These are phyloP conservation scores for Toxotes jaculatrix DNA, from an alignment of 2,113 vertebrate species.

Conservation along the genomic window DNA sequence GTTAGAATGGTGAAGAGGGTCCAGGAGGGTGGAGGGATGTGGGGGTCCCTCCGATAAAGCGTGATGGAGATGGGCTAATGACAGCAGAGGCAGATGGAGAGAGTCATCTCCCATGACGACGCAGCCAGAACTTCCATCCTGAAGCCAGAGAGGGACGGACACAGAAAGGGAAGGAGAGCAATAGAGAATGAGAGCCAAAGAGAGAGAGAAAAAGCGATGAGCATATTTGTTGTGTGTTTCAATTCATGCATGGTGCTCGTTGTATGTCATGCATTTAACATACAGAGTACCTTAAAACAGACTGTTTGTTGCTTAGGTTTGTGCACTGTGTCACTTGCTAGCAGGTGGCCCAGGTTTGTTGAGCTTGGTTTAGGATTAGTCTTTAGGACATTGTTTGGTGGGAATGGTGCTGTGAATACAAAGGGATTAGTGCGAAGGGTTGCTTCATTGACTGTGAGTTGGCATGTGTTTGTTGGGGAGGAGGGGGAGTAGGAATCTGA, in stretches of 20 bases:
- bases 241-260: not conserved
- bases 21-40: slow-evolving; percentile 46
- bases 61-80: slow-evolving; percentile 78
- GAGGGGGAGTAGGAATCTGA: slow-evolving; percentile 55
- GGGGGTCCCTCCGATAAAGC: slow-evolving; percentile 75
- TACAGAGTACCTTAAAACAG: slow-evolving; percentile 21
- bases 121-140: slow-evolving; percentile 60
- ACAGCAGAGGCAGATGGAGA: slow-evolving; percentile 82
- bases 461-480: slow-evolving; percentile 49
- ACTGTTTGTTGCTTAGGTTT: slow-evolving; percentile 7
- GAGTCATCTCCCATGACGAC: slow-evolving; percentile 73
- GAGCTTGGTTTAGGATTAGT: slow-evolving; percentile 77
- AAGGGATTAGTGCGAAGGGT: slow-evolving; percentile 83
- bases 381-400: slow-evolving; percentile 80
- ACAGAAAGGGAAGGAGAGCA: slow-evolving; percentile 1
- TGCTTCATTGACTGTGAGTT: slow-evolving; percentile 76
- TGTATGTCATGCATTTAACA: not conserved
- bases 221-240: not conserved
- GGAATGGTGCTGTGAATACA: slow-evolving; percentile 84
- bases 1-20: slow-evolving; percentile 74
- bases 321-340: slow-evolving; percentile 52
- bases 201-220: not conserved
- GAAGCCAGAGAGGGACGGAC: slow-evolving; percentile 52
- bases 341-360: slow-evolving; percentile 82
- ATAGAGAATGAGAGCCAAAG: slow-evolving; percentile 8